Evolutionary conservation across 2,113 vertebrate species (phyloP).

Genomic region (Nicator chloris): DNA sequence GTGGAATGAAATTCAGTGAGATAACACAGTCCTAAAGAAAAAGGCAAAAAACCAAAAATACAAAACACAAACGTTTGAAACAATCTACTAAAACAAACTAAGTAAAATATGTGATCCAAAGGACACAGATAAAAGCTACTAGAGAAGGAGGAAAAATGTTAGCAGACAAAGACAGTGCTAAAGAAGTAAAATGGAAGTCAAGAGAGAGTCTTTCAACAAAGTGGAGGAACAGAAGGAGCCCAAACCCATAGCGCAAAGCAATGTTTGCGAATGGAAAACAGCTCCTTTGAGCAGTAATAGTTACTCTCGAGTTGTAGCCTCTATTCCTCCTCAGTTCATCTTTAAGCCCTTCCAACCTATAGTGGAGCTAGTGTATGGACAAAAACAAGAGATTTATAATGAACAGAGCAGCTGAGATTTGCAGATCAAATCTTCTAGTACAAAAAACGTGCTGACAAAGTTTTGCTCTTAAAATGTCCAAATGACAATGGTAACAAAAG

Average conservation of each 20-base stretch:
- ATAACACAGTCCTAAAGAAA: conserved; percentile 69
- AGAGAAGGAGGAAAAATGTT: conserved; percentile 73
- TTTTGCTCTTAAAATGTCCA: conserved; percentile 57
- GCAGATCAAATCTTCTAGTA: conserved; percentile 70
- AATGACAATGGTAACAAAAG: conserved; percentile 68
- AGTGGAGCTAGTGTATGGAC: conserved; percentile 95
- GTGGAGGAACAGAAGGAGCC: conserved; percentile 82
- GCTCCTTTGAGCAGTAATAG: conserved; percentile 94
- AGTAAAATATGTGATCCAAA: conserved; percentile 70
- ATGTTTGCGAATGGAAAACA: conserved; percentile 87
- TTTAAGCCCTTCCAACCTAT: conserved; percentile 99
- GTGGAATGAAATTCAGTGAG: conserved; percentile 71
- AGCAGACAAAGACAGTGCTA: conserved; percentile 80
- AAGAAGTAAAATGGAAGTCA: conserved; percentile 80
- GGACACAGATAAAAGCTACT: conserved; percentile 75
- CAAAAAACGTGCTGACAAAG: conserved; percentile 67
- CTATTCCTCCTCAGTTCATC: conserved; percentile 98
- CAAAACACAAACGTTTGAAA: conserved; percentile 71
- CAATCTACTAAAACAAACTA: conserved; percentile 68
- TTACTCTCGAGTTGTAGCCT: conserved; percentile 99
- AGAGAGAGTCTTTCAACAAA: conserved; percentile 82
- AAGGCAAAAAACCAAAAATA: conserved; percentile 67
- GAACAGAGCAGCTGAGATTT: conserved; percentile 83
- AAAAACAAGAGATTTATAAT: conserved; percentile 90
- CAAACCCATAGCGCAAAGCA: conserved; percentile 82